Evolutionary conservation across 1,140 invertebrate genomes (phyloP), one percentile per base, ranked within the genome.

Genomic region (Philotrypesis tridentata): DNA sequence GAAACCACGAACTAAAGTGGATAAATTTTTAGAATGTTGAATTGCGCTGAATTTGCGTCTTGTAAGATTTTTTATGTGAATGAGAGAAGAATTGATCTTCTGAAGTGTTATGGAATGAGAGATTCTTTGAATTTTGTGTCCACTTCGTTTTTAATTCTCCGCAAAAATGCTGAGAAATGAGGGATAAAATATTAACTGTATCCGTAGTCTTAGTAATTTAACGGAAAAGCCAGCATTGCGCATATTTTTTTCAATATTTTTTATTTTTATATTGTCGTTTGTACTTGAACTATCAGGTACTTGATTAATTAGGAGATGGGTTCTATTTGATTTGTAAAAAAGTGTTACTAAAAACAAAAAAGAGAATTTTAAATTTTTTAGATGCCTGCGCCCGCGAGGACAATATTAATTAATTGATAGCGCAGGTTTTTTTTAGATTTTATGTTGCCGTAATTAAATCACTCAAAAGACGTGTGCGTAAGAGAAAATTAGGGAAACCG

Each of bases 11-110:
- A 43, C 17, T 67, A 55, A 37, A 4, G 72, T 81, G 61, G 37
- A 80, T 80, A 80, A 75, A 81, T 81, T 81, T 75, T 68, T 75
- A 70, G 43, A 81, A 75, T 75, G 72, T 81, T 81, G 43, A 81
- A 80, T 80, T 75, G 43, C 61, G 72, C 63, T 81, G 31, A 75
- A 81, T 74, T 74, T 67, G 61, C 55, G 72, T 75, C 55, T 33
- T 67, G 29, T 55, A 68, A 74, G 27, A 70, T 74, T 80, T 65
- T 80, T 74, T 80, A 80, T 80, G 61, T 55, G 9, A 33, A 11
- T 23, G 67, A 31, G 23, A 43, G 31, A 80, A 72, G 23, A 80
- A 73, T 55, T n/a, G 11, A 80, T 63, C 40, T 80, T 67, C 25
- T 43, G 0, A 27, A 68, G n/a, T 68, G 61, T 74, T 67, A 68